Evolutionary conservation across 2,797 vertebrate genomes (phyloP), one percentile per base, ranked within the genome.

Genomic region (Rhinatrema bivittatum): DNA sequence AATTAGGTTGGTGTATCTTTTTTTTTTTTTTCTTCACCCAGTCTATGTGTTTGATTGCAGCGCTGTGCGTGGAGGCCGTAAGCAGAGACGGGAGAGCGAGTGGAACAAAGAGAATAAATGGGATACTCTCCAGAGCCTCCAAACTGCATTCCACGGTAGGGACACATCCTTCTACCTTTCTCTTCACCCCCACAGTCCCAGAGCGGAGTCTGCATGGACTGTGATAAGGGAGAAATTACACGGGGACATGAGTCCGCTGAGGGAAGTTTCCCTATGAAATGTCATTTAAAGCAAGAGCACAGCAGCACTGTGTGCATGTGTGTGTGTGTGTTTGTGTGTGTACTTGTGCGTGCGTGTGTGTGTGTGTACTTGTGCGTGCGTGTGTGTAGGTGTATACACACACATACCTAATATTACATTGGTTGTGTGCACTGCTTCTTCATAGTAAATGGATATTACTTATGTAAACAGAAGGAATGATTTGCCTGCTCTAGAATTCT

Each of bases 1-100:
- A 75, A 73, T 78, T 71, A 73, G 66, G 52, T 64, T 65, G 62
- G n/a, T n/a, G n/a, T n/a, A n/a, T n/a, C n/a, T n/a, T n/a, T 53
- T 49, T 57, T 46, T 51, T 36, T 47, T 28, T 26, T 24, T 22
- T 5, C 37, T 31, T 25, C 61, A 43, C 54, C 42, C 50, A 10
- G 58, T 55, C 56, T 58, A 49, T 65, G 48, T 56, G 29, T 53
- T 56, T 46, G 53, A 65, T 65, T 61, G 60, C 61, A 60, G 59
- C 42, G 5, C 46, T 59, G 65, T 58, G 42, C 62, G 46, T 16
- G 56, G 50, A 60, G 39, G 24, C 29, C n/a, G n/a, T 18, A 56
- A 61, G 7, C n/a, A 19, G 13, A 11, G n/a, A n/a, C n/a, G n/a
- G 63, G 65, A 65, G 66, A 67, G 62, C 49, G 62, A 59, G 54